Conservation (phyloP, 2,113 vertebrate species). For the Xenopus laevis region DNA sequence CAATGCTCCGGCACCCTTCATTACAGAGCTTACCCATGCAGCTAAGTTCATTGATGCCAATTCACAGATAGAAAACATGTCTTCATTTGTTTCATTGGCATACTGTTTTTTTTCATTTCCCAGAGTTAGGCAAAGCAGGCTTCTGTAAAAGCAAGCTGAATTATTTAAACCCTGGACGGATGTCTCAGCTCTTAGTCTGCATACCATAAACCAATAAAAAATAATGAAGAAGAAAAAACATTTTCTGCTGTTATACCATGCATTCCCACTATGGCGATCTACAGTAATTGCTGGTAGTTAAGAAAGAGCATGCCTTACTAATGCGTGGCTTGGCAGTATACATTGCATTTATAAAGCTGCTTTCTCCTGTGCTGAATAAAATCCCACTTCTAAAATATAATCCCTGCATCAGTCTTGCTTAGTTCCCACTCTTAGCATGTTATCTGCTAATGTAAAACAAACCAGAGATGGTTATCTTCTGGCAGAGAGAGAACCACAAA, state of each 20-base stretch:
- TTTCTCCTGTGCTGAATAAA: conserved; percentile 14
- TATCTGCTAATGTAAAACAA: conserved; percentile 48
- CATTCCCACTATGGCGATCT: conserved; percentile 6
- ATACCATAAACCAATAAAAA: conserved; percentile 27
- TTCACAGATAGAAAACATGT: conserved; percentile 35
- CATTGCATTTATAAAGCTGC: neutral
- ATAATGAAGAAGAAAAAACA: neutral
- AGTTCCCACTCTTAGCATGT: conserved; percentile 38
- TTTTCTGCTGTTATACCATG: neutral
- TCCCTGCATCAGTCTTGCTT: conserved; percentile 28
- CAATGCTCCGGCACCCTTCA: neutral
- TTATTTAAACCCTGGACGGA: conserved; percentile 36
- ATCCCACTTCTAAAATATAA: neutral
- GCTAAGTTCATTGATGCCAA: conserved; percentile 24
- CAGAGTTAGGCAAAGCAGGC: conserved; percentile 10
- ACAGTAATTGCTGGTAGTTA: conserved; percentile 3
- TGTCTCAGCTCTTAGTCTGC: conserved; percentile 26
- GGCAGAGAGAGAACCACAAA: neutral
- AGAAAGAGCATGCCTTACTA: conserved; percentile 6
- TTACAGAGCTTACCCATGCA: conserved; percentile 21
- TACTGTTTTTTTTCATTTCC: conserved; percentile 19
- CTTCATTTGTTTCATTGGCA: conserved; percentile 36
- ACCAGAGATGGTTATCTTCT: conserved; percentile 49
- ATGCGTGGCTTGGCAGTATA: conserved; percentile 13
- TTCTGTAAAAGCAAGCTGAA: conserved; percentile 36